Evolutionary conservation across 2,113 vertebrate genomes (phyloP).

Genomic region (Charina bottae): DNA sequence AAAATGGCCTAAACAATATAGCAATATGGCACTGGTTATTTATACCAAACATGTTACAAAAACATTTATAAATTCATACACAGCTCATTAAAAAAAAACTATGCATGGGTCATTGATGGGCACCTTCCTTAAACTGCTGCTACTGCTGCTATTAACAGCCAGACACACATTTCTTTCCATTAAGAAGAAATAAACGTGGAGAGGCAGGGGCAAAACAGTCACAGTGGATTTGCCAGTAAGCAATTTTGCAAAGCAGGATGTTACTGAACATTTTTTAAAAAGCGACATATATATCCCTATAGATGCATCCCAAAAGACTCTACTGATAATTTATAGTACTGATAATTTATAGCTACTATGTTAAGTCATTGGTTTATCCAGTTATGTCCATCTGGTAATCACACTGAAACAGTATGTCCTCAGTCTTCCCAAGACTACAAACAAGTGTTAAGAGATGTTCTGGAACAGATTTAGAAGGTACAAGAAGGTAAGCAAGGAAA

Average conservation of each 20-base stretch:
- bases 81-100: neutral
- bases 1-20: slow-evolving; percentile 79
- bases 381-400: too few species aligned
- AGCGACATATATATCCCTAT: neutral
- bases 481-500: too few species aligned
- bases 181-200: neutral
- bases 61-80: neutral
- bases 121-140: neutral
- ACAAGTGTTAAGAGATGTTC: too few species aligned
- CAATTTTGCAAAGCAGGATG: neutral
- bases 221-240: neutral
- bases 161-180: neutral
- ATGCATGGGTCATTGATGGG: neutral
- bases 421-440: too few species aligned
- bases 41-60: neutral
- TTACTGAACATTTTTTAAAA: neutral
- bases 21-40: neutral
- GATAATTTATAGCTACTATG: too few species aligned
- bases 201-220: neutral
- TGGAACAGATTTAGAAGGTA: too few species aligned
- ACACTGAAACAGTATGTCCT: too few species aligned
- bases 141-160: neutral
- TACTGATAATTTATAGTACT: too few species aligned
- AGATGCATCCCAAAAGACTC: neutral
- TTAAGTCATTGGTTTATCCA: too few species aligned